Conservation (phyloP, 2,888 invertebrate species). For the Seira sanloemensis region DNA sequence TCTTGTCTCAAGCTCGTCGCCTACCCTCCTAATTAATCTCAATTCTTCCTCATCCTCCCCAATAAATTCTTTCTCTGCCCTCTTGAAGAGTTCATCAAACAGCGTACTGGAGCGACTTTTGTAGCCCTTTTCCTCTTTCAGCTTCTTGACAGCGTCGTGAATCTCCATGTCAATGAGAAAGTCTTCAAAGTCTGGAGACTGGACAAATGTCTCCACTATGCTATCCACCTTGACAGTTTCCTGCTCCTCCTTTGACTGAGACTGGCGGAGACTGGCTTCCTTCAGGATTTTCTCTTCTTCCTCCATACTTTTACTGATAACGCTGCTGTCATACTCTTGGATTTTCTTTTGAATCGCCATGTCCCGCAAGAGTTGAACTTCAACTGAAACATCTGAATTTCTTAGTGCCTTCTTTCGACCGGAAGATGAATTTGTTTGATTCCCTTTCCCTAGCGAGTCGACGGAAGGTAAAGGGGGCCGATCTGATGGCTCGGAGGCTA, state of each 20-base stretch:
- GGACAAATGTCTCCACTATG: conserved; percentile 64
- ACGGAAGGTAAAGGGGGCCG: conserved; percentile 5
- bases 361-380: conserved; percentile 55
- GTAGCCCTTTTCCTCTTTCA: conserved; percentile 60
- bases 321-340: conserved; percentile 56
- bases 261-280: background rate
- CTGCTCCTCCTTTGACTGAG: conserved; percentile 19
- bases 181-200: conserved; percentile 65
- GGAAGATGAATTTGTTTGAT: conserved; percentile 52
- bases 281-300: background rate
- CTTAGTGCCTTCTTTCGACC: conserved; percentile 41
- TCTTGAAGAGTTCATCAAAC: conserved; percentile 66
- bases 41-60: conserved; percentile 66
- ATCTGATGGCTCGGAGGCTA: conserved; percentile 27
- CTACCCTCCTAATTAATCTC: conserved; percentile 58
- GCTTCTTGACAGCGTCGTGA: conserved; percentile 59
- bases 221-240: conserved; percentile 39
- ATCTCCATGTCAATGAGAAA: conserved; percentile 67
- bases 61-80: conserved; percentile 65
- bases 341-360: conserved; percentile 64
- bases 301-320: conserved; percentile 21
- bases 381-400: conserved; percentile 57
- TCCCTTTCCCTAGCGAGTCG: conserved; percentile 31
- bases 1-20: conserved; percentile 58
- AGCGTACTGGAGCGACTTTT: conserved; percentile 56